phyloP scores from a whole-genome alignment of 2,113 vertebrate species.

The human region DNA sequence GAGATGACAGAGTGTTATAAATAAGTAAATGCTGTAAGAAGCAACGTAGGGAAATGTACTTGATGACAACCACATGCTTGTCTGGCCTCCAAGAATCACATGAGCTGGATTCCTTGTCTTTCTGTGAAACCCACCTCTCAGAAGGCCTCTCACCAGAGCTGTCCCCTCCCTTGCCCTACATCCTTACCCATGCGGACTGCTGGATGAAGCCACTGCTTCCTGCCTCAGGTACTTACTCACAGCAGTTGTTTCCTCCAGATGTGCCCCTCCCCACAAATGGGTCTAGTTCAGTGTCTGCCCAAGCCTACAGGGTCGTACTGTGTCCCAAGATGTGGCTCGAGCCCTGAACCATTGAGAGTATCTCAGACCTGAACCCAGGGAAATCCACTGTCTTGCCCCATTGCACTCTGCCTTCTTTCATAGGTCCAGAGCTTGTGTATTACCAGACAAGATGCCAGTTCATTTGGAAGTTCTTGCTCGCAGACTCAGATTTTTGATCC shows the following conservation, averaged over 20 bases:
- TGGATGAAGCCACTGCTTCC: background rate
- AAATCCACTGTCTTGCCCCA: background rate
- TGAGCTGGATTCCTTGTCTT: background rate
- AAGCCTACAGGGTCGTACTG: background rate
- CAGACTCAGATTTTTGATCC: background rate
- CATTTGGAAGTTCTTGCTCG: background rate
- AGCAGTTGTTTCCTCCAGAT: background rate
- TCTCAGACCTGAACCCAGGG: background rate
- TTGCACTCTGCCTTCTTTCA: background rate
- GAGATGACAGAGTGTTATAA: slow-evolving; percentile 13
- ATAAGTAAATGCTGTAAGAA: slow-evolving; percentile 43
- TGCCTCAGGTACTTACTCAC: background rate
- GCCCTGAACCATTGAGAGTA: background rate
- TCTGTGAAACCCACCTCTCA: background rate
- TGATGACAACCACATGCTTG: background rate
- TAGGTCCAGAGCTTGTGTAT: background rate
- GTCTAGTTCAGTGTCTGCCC: background rate
- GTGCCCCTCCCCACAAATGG: background rate
- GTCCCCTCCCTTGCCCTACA: background rate
- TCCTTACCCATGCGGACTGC: background rate
- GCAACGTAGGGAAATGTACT: background rate
- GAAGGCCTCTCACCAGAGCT: background rate
- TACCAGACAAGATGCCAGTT: background rate
- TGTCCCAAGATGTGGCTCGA: background rate
- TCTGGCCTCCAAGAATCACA: background rate